Base-by-base conservation (phyloP, 2,888 invertebrate species). In the Thera britannica region DNA sequence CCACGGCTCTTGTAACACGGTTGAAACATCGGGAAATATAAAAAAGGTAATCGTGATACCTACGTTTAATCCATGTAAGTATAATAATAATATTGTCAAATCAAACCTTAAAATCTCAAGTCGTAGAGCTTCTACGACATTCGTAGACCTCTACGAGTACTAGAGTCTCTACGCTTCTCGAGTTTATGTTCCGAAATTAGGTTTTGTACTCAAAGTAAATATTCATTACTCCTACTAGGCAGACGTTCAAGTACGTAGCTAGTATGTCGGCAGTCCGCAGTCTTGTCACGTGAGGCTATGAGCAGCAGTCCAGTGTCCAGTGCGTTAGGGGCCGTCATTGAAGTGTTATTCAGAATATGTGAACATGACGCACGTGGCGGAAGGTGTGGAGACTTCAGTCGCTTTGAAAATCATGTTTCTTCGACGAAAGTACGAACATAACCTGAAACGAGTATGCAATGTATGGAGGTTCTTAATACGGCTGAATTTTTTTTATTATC, bases 271-370 rank as follows among this genome's bases (percentile, higher is more conserved):
- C 70, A 68, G 76, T 79, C 76, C 67, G 73, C 69, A 90, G 89
- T 90, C 90, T 60, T 72, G 84, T 90, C 90, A 90, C 90, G 90
- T 85, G 83, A 80, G 67, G 57, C 75, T 79, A 81, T 79, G 80
- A 81, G 82, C 77, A 79, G 77, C 41, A 77, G 80, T 78, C 78
- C 80, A 79, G 82, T 83, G 85, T 79, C 80, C 84, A 89, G 86
- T 91, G 88, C 87, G 88, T 90, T 87, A 87, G 81, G 82, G 74
- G 65, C 76, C 74, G 76, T 79, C 83, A 87, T 88, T 87, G 85
- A 87, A 90, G 89, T 90, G 89, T 89, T 90, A 90, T 90, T 90
- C 89, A 88, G 91, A 90, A 89, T 90, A 90, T 90, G 88, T 88
- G 89, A 88, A 90, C 88, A 89, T 77, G 78, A 80, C 77, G 81